Base-by-base conservation (phyloP, 2,113 vertebrate species). In the Dicrurus megarhynchus region DNA sequence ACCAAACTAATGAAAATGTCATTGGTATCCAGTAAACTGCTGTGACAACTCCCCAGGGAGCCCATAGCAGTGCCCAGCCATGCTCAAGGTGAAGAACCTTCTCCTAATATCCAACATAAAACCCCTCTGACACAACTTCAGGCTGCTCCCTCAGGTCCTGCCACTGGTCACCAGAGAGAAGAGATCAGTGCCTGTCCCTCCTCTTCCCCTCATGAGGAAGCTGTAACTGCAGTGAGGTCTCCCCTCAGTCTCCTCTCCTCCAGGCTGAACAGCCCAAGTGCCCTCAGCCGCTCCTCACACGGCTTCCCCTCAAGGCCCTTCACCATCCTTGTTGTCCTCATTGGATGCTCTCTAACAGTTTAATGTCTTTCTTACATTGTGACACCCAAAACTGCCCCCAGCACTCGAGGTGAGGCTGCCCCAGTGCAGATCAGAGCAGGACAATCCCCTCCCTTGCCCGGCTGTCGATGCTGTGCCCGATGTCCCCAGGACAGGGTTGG, bases 261-360 rank as follows among this genome's bases (percentile, higher is more conserved):
- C 33, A 42, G 75, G 35, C 57, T 50, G 74, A 49, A 49, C 56
- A 39, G 27, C 15, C 16, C 35, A 18, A 39, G 2, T 17, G 28
- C 2, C 28, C 28, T 47, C 47, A 53, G 28, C 0, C 7, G 2
- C n/a, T 30, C 41, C 16, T 53, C 41, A n/a, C 2, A 30, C 0
- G 0, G 5, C 20, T 41, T 63, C 39, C 3, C 41, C 28, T 79
- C 56, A 47, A 6, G 56, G 49, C 13, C 22, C 20, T 63, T 30
- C 56, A 13, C 19, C 64, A 47, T 41, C 64, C 3, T 47, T 2
- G 3, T 13, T 12, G 26, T 39, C 39, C 39, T 39, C 39, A 39
- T 20, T n/a, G n/a, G 56, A n/a, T 3, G 6, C 15, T 55, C 17
- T 85, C 16, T 27, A 46, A 20, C 1, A n/a, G 28, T 7, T 52